Evolutionary conservation across 2,888 invertebrate species (phyloP).

Genomic region (Apeira syringaria): DNA sequence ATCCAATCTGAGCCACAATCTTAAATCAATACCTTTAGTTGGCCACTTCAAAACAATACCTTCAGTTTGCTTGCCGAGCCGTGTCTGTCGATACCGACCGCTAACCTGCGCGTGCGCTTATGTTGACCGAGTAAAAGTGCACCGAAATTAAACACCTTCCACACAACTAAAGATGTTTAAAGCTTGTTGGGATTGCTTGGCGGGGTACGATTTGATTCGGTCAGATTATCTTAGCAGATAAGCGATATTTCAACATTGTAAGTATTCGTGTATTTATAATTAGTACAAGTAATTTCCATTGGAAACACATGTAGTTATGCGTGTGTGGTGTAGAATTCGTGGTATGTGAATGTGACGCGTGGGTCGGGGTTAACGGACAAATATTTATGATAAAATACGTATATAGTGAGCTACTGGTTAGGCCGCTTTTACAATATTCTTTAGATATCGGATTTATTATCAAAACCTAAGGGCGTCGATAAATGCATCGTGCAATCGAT

Average conservation of each 20-base stretch:
- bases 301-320: slow-evolving; percentile 3
- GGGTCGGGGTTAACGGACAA: too few species aligned
- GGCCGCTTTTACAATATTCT: too few species aligned
- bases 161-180: slow-evolving; percentile 58
- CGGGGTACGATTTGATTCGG: slow-evolving; percentile 60
- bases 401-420: too few species aligned
- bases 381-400: too few species aligned
- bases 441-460: too few species aligned
- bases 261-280: slow-evolving; percentile 2
- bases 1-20: slow-evolving; percentile 43
- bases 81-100: slow-evolving; percentile 40
- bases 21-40: too few species aligned
- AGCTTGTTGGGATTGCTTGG: slow-evolving; percentile 72
- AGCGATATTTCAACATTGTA: slow-evolving; percentile 1
- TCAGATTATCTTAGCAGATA: slow-evolving; percentile 17
- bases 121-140: slow-evolving; percentile 38
- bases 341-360: background rate
- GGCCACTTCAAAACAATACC: slow-evolving; percentile 40
- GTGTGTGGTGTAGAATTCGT: background rate
- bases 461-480: too few species aligned
- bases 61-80: slow-evolving; percentile 40
- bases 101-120: slow-evolving; percentile 28
- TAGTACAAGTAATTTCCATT: slow-evolving; percentile 6
- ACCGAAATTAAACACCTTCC: too few species aligned
- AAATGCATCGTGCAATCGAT: too few species aligned